These are phyloP conservation scores for Lepus oiostolus DNA, from an alignment of 2,797 vertebrate genomes.

Conservation along the genomic window DNA sequence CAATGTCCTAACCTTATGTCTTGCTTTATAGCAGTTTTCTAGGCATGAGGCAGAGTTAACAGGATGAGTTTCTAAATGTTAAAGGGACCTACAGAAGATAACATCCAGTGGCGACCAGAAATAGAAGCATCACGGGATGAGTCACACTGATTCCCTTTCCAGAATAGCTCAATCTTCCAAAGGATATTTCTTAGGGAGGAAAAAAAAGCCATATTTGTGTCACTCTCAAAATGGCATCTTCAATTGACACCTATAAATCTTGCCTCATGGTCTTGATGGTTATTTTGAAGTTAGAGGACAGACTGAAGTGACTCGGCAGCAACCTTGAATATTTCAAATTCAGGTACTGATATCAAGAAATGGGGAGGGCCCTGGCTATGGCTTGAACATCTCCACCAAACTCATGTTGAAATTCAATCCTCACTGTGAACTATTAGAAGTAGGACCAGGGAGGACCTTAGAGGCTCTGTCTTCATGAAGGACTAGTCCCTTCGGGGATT, in stretches of 20 bases:
- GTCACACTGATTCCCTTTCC: neutral
- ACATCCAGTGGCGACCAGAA: neutral
- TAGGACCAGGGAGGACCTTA: too few relatives aligned
- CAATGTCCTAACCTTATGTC: neutral
- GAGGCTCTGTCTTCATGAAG: too few relatives aligned
- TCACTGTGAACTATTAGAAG: too few relatives aligned
- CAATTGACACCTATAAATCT: neutral
- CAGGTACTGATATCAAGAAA: conserved; percentile 23
- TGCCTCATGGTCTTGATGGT: neutral
- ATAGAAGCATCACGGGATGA: neutral
- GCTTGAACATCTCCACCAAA: too few relatives aligned
- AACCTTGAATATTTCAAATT: conserved; percentile 36
- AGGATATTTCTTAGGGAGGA: conserved; percentile 45
- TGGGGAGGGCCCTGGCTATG: neutral
- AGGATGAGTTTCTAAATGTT: neutral
- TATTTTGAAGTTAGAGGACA: conserved; percentile 20
- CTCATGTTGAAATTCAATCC: too few relatives aligned
- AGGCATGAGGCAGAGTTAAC: neutral
- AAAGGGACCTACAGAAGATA: neutral
- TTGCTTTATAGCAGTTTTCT: conserved; percentile 5
- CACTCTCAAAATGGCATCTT: conserved; percentile 38
- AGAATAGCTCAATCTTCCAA: neutral
- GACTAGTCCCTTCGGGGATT: too few relatives aligned
- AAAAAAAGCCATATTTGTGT: conserved; percentile 2
- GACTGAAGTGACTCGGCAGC: neutral